Evolutionary conservation across 2,113 vertebrate genomes (phyloP), one percentile per base, ranked within the genome.

Genomic region (Sorex araneus): DNA sequence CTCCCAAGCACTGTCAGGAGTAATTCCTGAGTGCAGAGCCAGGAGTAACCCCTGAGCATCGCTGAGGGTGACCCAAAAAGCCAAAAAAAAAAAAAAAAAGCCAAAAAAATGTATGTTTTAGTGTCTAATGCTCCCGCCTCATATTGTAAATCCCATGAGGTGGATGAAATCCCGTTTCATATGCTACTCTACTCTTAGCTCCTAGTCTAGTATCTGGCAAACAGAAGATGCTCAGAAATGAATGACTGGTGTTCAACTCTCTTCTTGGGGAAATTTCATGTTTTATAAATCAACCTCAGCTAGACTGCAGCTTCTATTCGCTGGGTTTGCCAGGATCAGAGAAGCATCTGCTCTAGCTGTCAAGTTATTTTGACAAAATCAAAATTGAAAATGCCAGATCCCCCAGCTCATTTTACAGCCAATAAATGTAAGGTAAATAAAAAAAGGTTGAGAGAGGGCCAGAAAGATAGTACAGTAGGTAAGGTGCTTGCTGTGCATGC

Each of bases 401-500:
- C 43, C 23, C 60, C 32, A 28, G 36, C 13, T n/a, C 54, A 73
- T 86, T 76, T 90, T 64, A 94, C 2, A 75, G 43, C 40, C 43
- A 92, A 45, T 89, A 92, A 50, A 45, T 30, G 25, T 8, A 84
- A 91, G 40, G 27, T n/a, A 94, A 92, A 83, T 81, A 90, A 78
- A 87, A 69, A 71, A 67, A 67, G 30, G 81, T 3, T 69, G 27
- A 90, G 43, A 86, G 47, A 84, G 63, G 45, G 87, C 19, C 73
- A 85, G n/a, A 93, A 92, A 86, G 9, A 54, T 54, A 15, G 54
- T 54, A 54, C 54, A 54, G 54, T 2, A 15, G 54, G 12, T 54
- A 54, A 54, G 54, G 13, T 54, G 54, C 54, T 15, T 54, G 54
- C 10, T 16, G 54, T 54, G 54, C 13, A 19, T 54, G 54, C 18